Evolutionary conservation across 2,113 vertebrate species (phyloP).

Genomic region (Vulpes ferrilata): DNA sequence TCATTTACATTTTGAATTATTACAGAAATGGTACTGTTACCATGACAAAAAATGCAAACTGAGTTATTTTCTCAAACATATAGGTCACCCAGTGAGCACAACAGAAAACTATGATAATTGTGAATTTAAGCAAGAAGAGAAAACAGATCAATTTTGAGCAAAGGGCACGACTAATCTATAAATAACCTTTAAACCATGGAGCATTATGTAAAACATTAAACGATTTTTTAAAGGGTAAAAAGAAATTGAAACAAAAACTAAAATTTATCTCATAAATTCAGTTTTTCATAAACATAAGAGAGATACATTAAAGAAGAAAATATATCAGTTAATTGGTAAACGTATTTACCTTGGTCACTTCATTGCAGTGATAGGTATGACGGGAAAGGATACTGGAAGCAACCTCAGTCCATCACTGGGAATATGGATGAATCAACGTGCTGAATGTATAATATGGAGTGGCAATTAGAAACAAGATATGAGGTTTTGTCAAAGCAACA

Average conservation of each 20-base stretch:
- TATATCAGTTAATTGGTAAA: neutral
- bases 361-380: neutral
- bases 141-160: conserved; percentile 68
- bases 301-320: conserved; percentile 50
- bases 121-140: conserved; percentile 61
- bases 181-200: conserved; percentile 41
- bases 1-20: conserved; percentile 60
- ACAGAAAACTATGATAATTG: conserved; percentile 37
- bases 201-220: conserved; percentile 11
- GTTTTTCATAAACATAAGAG: neutral
- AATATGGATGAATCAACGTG: neutral
- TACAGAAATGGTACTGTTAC: conserved; percentile 47
- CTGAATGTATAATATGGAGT: neutral
- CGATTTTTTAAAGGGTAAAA: conserved; percentile 45
- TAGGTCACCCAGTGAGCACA: conserved; percentile 15
- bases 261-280: conserved; percentile 23
- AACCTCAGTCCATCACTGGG: neutral
- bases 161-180: conserved; percentile 59
- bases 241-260: conserved; percentile 20
- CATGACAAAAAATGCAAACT: conserved; percentile 61
- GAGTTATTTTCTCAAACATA: conserved; percentile 37
- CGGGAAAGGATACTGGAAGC: neutral
- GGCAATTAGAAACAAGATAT: neutral
- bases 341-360: neutral
- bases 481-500: neutral